These are phyloP conservation scores for Phyllotreta cruciferae DNA, from an alignment of 2,888 invertebrate genomes.

Conservation along the genomic window DNA sequence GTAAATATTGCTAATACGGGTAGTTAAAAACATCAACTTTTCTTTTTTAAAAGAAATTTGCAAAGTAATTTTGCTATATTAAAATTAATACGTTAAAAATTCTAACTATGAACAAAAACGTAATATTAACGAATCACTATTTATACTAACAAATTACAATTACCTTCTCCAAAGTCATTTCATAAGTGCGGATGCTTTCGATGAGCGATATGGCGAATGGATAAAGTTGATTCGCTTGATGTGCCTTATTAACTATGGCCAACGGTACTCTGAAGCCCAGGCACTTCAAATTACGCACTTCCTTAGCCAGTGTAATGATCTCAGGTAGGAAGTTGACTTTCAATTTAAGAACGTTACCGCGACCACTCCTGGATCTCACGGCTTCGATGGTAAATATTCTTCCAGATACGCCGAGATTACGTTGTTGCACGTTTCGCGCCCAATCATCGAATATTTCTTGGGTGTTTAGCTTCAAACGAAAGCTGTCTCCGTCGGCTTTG, in stretches of 20 bases:
- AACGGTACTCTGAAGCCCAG: constrained; percentile 96
- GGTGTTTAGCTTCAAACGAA: constrained; percentile 94
- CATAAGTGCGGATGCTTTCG: constrained; percentile 96
- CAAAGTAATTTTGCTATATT: no score
- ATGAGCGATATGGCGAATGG: constrained; percentile 98
- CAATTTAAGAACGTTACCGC: constrained; percentile 85
- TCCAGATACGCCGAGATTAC: constrained; percentile 92
- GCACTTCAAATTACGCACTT: constrained; percentile 95
- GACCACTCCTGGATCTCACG: constrained; percentile 77
- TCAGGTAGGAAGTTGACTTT: constrained; percentile 97
- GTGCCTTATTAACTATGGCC: constrained; percentile 98
- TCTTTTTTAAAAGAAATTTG: neutral
- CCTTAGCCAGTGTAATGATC: constrained; percentile 97
- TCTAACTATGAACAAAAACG: no score
- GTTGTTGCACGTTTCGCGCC: constrained; percentile 92
- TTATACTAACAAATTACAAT: constrained; percentile 33
- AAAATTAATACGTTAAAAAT: no score
- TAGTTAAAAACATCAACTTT: neutral
- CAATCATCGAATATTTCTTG: constrained; percentile 98
- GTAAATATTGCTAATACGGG: neutral
- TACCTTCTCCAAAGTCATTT: constrained; percentile 96
- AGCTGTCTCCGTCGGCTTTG: constrained; percentile 97
- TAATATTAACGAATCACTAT: no score
- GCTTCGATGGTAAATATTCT: constrained; percentile 94
- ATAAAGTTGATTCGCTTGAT: constrained; percentile 97